phyloP scores from a whole-genome alignment of 2,113 vertebrate genomes.

The Scytalopus superciliaris region DNA sequence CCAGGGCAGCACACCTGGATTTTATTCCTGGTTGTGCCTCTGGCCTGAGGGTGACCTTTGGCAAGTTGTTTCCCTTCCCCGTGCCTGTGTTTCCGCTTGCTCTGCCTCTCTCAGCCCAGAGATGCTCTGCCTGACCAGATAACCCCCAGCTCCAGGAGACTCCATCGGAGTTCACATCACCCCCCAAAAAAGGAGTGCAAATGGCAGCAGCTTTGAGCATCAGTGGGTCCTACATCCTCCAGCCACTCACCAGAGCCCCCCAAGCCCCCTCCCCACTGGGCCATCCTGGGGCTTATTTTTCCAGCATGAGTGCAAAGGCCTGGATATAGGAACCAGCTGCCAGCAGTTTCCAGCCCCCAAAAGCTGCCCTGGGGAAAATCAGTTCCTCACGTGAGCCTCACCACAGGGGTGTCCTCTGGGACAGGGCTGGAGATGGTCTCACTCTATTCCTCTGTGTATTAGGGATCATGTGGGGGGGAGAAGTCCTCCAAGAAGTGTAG shows the following conservation, averaged over 20 bases:
- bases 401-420: background rate
- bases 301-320: background rate
- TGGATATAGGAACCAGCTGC: background rate
- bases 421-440: background rate
- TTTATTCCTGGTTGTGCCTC: background rate
- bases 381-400: background rate
- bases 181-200: background rate
- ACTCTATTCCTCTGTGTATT: background rate
- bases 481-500: background rate
- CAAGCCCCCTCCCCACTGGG: background rate
- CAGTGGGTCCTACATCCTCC: background rate
- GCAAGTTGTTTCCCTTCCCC: background rate
- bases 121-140: rapidly evolving
- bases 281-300: background rate
- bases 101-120: background rate
- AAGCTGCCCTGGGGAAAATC: background rate
- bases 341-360: background rate
- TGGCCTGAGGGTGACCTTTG: background rate
- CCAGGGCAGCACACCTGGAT: background rate
- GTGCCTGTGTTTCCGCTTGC: background rate
- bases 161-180: background rate
- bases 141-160: background rate
- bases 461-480: rapidly evolving
- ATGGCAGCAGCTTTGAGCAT: background rate
- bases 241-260: background rate